Percentiles rank a stretch among this genome's conserved stretches.
Conservation (phyloP, 2,113 vertebrate species). For the Irena cyanogastra region DNA sequence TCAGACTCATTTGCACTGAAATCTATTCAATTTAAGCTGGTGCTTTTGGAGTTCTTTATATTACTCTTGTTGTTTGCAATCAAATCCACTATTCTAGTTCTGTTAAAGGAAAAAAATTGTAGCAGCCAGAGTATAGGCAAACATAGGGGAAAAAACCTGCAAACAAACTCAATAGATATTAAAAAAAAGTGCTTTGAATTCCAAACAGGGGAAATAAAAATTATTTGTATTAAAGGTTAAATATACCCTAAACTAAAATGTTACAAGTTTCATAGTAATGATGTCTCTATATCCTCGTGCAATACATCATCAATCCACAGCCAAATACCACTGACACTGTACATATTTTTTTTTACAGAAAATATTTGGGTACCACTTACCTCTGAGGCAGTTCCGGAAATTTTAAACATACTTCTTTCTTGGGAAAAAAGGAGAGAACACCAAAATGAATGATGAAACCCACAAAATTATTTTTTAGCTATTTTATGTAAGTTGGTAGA, state of each 20-base stretch:
- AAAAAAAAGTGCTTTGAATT: constrained; percentile 48
- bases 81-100: not conserved
- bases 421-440: constrained; percentile 42
- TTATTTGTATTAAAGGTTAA: constrained; percentile 76
- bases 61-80: constrained; percentile 14
- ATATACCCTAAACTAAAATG: constrained; percentile 64
- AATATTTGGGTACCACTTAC: constrained; percentile 67
- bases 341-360: constrained; percentile 64
- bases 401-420: constrained; percentile 63
- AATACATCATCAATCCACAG: constrained; percentile 59
- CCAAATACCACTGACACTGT: constrained; percentile 47
- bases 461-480: constrained; percentile 48
- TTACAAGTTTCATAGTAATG: constrained; percentile 59
- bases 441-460: constrained; percentile 59
- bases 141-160: fast-evolving
- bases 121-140: not conserved
- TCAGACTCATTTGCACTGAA: constrained; percentile 46
- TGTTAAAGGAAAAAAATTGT: constrained; percentile 2
- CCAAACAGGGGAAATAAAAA: constrained; percentile 48
- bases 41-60: not conserved
- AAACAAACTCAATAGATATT: not conserved
- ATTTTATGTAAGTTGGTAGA: constrained; percentile 6
- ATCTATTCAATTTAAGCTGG: not conserved
- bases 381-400: constrained; percentile 60
- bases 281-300: constrained; percentile 45